Conservation (phyloP, 64 coral and sea anemone genomes). For the Catalaphyllia jardinei region DNA sequence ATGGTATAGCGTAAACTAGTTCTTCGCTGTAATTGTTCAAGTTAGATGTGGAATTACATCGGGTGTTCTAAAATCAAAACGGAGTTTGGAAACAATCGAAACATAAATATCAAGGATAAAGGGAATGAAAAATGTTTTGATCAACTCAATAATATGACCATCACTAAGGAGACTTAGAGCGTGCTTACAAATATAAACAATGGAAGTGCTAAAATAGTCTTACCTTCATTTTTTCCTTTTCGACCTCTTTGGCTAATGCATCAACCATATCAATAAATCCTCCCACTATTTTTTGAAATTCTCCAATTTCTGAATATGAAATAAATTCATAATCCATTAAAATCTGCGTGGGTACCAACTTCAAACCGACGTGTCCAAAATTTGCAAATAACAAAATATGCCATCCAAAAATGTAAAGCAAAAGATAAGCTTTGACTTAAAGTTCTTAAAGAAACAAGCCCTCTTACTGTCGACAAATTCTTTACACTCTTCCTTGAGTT, state of each 20-base stretch:
- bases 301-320: constrained; percentile 81
- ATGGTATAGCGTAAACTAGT: background rate
- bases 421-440: background rate
- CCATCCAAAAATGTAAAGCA: background rate
- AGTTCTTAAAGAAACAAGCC: background rate
- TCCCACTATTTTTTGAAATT: constrained; percentile 98
- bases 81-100: background rate
- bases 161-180: constrained; percentile 14
- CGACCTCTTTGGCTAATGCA: constrained; percentile 92
- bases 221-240: constrained; percentile 99
- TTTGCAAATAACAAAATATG: too few species aligned
- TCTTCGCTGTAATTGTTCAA: too few species aligned
- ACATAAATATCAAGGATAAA: background rate
- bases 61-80: too few species aligned
- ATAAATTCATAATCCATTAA: background rate
- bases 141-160: background rate
- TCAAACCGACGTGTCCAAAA: background rate
- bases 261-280: constrained; percentile 99
- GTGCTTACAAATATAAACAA: background rate
- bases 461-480: constrained; percentile 99
- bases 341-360: background rate
- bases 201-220: too few species aligned
- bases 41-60: too few species aligned
- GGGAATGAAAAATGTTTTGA: background rate
- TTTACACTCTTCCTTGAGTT: constrained; percentile 99